Conservation (phyloP, 1,140 invertebrate species). For the Drosophila insularis region DNA sequence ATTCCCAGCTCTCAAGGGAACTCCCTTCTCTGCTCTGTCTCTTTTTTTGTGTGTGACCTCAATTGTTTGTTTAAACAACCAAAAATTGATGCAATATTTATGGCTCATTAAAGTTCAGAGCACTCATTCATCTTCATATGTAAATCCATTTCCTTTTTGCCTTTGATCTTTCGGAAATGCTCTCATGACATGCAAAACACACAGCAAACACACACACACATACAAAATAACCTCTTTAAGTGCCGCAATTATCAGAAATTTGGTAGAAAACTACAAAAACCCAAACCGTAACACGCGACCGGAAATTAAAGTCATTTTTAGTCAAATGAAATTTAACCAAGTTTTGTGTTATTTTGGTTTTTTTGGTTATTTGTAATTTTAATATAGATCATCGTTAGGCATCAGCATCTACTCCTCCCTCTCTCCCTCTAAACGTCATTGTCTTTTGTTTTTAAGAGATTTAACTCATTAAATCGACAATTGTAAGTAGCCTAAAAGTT, state of each 20-base stretch:
- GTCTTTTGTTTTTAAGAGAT: neutral
- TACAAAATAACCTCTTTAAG: constrained; percentile 51
- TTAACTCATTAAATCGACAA: neutral
- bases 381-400: constrained; percentile 34
- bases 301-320: constrained; percentile 77
- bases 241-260: constrained; percentile 66
- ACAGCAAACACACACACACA: constrained; percentile 20
- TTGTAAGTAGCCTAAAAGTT: neutral
- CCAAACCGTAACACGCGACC: constrained; percentile 65
- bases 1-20: constrained; percentile 39
- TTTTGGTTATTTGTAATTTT: constrained; percentile 40
- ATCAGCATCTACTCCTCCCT: constrained; percentile 13
- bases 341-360: constrained; percentile 47
- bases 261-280: constrained; percentile 53
- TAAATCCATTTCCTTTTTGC: constrained; percentile 73
- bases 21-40: neutral
- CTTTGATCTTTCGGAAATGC: constrained; percentile 59
- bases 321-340: constrained; percentile 57
- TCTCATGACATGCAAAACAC: constrained; percentile 68
- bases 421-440: neutral
- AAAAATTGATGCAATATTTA: constrained; percentile 52
- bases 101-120: constrained; percentile 8
- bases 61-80: constrained; percentile 55
- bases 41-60: constrained; percentile 50
- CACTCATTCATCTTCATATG: constrained; percentile 73